Evolutionary conservation across 2,797 vertebrate genomes (phyloP).

Genomic region (Rallus crepitans): DNA sequence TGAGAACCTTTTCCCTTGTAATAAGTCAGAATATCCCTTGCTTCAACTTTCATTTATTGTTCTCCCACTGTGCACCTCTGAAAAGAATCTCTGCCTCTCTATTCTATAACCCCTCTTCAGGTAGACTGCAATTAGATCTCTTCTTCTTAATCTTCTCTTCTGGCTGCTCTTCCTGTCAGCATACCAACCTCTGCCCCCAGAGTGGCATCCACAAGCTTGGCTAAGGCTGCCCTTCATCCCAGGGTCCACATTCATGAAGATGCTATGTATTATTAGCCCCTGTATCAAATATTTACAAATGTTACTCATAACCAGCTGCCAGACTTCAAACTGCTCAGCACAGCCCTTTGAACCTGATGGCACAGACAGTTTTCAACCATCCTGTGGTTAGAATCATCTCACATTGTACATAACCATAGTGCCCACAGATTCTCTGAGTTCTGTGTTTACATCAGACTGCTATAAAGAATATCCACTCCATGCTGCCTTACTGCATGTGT

Average conservation of each 20-base stretch:
- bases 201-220: neutral
- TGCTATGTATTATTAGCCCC: neutral
- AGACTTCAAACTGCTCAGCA: neutral
- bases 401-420: fast-evolving
- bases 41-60: neutral
- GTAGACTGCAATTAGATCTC: neutral
- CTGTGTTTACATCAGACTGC: neutral
- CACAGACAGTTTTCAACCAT: neutral
- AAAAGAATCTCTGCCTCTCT: neutral
- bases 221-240: neutral
- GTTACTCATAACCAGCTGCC: neutral
- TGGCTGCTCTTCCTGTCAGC: neutral
- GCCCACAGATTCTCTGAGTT: neutral
- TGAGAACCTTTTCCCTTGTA: neutral
- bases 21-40: neutral
- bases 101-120: neutral
- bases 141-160: neutral
- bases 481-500: neutral
- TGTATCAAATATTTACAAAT: neutral
- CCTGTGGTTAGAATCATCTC: neutral
- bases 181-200: neutral
- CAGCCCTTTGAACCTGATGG: neutral
- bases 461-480: neutral
- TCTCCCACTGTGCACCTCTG: neutral
- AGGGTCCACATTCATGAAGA: neutral